These are phyloP conservation scores for Erythrolamprus reginae DNA, from an alignment of 2,113 vertebrate genomes.

Conservation along the genomic window DNA sequence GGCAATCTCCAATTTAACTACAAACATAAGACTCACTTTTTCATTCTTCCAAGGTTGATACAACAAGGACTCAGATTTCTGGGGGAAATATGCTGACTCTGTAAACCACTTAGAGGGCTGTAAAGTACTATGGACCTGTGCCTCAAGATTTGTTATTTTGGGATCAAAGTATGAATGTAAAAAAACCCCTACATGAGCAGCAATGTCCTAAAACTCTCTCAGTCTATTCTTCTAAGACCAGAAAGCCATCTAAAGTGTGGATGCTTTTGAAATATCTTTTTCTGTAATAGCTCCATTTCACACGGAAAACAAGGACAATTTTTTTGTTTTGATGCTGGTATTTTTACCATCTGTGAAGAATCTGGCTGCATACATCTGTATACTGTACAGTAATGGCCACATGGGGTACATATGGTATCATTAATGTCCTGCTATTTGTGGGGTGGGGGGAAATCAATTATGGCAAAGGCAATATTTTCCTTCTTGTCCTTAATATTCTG, in stretches of 20 bases:
- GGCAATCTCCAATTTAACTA: not conserved
- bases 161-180: not conserved
- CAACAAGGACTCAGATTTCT: not conserved
- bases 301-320: not conserved
- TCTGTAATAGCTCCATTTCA: not conserved
- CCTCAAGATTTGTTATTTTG: not conserved
- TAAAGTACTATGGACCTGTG: not conserved
- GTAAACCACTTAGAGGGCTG: not conserved
- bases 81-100: not conserved
- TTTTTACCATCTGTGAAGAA: not conserved
- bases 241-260: constrained; percentile 6
- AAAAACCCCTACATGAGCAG: not conserved
- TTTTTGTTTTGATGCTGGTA: not conserved
- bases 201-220: not conserved
- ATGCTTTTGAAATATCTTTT: constrained; percentile 5
- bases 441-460: not conserved
- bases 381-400: not conserved
- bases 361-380: too few species aligned
- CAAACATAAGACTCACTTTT: not conserved
- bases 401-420: not conserved
- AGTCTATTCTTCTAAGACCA: not conserved
- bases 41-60: not conserved
- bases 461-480: not conserved
- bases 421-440: not conserved
- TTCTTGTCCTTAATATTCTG: not conserved